phyloP scores from a whole-genome alignment of 2,797 vertebrate genomes.

The Masticophis lateralis region DNA sequence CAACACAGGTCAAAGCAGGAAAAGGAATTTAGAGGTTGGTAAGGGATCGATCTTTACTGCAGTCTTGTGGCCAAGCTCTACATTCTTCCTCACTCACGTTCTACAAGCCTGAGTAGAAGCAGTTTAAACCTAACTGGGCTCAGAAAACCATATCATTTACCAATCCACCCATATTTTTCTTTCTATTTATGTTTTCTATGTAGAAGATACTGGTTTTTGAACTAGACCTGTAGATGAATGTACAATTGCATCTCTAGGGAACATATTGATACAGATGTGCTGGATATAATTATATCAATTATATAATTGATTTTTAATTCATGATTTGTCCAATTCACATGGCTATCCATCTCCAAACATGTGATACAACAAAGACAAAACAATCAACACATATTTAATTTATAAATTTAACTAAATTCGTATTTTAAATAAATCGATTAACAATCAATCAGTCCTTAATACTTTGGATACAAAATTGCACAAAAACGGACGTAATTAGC shows the following conservation, averaged over 20 bases:
- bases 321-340: neutral
- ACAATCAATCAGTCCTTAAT: neutral
- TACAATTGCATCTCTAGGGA: neutral
- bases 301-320: neutral
- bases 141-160: neutral
- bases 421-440: neutral
- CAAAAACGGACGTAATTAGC: neutral
- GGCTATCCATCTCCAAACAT: neutral
- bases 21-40: neutral
- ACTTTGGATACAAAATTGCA: neutral
- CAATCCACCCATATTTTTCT: neutral
- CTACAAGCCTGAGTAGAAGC: neutral
- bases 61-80: neutral
- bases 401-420: neutral
- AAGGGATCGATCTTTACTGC: neutral
- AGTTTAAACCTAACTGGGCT: neutral
- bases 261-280: neutral
- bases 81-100: neutral
- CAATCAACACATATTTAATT: neutral
- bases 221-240: neutral
- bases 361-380: neutral
- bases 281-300: neutral
- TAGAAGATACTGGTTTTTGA: neutral
- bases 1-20: neutral
- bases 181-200: neutral